phyloP scores from a whole-genome alignment of 2,113 vertebrate genomes.

The Poecile atricapillus region DNA sequence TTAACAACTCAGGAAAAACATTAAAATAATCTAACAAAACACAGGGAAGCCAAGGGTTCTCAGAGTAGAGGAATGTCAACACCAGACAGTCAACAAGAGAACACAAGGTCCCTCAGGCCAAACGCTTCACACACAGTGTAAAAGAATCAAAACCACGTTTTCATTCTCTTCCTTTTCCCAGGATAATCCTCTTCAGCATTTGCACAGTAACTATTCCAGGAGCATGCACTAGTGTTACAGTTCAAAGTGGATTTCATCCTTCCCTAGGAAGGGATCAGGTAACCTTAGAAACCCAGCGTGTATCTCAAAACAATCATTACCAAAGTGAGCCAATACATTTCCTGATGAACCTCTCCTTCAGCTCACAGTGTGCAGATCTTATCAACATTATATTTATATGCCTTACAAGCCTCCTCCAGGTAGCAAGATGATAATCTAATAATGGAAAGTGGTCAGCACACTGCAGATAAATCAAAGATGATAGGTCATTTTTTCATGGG shows the following conservation, averaged over 20 bases:
- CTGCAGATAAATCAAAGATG: not conserved
- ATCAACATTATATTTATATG: not conserved
- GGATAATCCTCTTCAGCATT: not conserved
- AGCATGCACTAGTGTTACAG: not conserved
- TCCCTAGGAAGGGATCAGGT: not conserved
- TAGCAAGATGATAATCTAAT: not conserved
- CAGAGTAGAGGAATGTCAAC: slow-evolving; percentile 6
- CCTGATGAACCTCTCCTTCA: not conserved
- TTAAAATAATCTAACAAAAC: not conserved
- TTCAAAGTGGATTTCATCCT: not conserved
- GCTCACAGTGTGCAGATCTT: not conserved
- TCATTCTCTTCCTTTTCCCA: not conserved
- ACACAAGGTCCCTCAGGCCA: not conserved
- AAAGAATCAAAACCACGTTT: not conserved
- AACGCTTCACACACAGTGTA: not conserved
- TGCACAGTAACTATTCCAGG: not conserved
- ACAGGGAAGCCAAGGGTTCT: not conserved
- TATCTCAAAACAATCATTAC: not conserved
- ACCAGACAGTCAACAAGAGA: not conserved
- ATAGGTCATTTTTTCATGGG: not conserved
- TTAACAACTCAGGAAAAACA: not conserved
- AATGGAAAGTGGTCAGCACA: not conserved
- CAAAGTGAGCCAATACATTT: not conserved
- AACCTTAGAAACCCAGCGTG: not conserved
- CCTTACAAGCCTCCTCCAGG: not conserved